Percentiles rank a stretch among this genome's conserved stretches.
Conservation (phyloP, 2,797 vertebrate species). For the Peromyscus eremicus region DNA sequence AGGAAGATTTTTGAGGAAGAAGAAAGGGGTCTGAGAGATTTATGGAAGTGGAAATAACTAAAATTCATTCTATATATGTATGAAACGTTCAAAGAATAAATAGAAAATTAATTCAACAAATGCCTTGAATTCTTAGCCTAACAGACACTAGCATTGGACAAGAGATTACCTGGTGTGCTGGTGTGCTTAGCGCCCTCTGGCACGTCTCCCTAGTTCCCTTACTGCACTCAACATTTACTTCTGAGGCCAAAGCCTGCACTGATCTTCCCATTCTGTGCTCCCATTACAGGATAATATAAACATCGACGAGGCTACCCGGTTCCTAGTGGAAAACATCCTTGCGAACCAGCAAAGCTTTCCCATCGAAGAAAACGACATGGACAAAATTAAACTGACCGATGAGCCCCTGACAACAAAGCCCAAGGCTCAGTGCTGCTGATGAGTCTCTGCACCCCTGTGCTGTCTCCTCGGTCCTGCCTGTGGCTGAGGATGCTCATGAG, state of each 20-base stretch:
- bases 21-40: neutral
- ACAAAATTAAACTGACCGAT: constrained; percentile 94
- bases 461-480: neutral
- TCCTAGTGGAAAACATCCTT: constrained; percentile 97
- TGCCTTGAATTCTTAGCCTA: neutral
- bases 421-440: constrained; percentile 97
- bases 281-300: constrained; percentile 96
- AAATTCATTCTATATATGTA: neutral
- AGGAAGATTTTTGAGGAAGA: neutral
- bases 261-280: neutral
- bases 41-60: neutral
- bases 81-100: neutral
- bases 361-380: constrained; percentile 94
- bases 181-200: neutral
- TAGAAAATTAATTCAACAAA: neutral
- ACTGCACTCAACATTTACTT: neutral
- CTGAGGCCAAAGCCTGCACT: neutral
- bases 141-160: neutral
- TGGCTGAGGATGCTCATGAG: constrained; percentile 63
- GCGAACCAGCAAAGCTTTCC: constrained; percentile 93
- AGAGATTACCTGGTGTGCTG: neutral
- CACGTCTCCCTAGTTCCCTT: neutral
- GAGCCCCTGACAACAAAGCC: constrained; percentile 92
- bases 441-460: neutral
- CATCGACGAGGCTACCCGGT: constrained; percentile 97